Evolutionary conservation across 1,140 invertebrate genomes (phyloP).

Genomic region (Brachionus rotundiformis): DNA sequence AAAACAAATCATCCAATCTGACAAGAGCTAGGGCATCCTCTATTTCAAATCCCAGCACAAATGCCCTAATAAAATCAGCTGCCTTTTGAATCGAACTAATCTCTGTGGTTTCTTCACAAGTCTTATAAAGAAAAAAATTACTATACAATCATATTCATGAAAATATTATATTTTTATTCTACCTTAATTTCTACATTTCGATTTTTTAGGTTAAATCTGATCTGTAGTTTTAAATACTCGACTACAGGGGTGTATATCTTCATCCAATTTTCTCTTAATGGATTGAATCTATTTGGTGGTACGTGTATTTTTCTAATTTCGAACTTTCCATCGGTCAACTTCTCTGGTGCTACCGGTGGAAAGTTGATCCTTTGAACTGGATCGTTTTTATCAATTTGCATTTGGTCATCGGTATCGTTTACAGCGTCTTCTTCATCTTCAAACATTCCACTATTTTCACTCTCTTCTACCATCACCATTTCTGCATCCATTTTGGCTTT

Average conservation of each 20-base stretch:
- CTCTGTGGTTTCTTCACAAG: slow-evolving; percentile 77
- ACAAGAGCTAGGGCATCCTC: slow-evolving; percentile 87
- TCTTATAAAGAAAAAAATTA: slow-evolving; percentile 56
- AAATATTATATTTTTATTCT: background rate
- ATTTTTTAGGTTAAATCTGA: slow-evolving; percentile 88
- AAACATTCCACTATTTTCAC: background rate
- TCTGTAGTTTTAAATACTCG: slow-evolving; percentile 88
- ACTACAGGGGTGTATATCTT: slow-evolving; percentile 95
- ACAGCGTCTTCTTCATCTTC: slow-evolving; percentile 36
- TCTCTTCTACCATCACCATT: background rate
- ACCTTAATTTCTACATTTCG: slow-evolving; percentile 81
- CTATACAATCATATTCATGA: background rate
- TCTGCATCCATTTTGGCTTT: slow-evolving; percentile 13
- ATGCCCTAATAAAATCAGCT: slow-evolving; percentile 95
- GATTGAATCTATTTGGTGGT: slow-evolving; percentile 78
- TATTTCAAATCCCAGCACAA: slow-evolving; percentile 89
- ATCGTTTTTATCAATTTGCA: background rate
- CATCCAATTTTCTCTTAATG: slow-evolving; percentile 92
- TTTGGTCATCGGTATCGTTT: background rate
- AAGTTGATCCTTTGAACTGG: slow-evolving; percentile 17
- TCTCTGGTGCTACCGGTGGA: slow-evolving; percentile 9
- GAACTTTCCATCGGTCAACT: slow-evolving; percentile 55
- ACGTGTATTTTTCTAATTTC: slow-evolving; percentile 69
- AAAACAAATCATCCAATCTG: slow-evolving; percentile 91
- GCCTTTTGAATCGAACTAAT: slow-evolving; percentile 90